phyloP scores from a whole-genome alignment of 2,797 vertebrate species.

The Gallinago solitaria region DNA sequence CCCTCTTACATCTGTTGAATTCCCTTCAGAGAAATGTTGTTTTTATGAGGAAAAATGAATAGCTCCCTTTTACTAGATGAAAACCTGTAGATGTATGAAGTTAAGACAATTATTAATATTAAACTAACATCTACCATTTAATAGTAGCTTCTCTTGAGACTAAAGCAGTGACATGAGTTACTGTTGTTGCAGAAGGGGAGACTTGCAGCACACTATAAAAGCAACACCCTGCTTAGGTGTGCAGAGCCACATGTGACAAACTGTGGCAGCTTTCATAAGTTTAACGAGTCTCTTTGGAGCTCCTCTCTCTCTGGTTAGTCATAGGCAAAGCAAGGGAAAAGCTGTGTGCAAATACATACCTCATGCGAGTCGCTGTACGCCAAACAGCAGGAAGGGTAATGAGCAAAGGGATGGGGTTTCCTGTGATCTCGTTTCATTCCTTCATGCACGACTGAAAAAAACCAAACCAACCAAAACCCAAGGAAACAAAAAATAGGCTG shows the following conservation, averaged over 20 bases:
- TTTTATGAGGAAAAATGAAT: constrained; percentile 71
- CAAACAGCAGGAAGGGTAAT: constrained; percentile 33
- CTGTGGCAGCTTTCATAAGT: constrained; percentile 55
- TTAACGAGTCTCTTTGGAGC: constrained; percentile 62
- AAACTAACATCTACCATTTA: constrained; percentile 63
- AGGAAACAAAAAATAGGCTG: neutral
- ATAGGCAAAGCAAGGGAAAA: constrained; percentile 31
- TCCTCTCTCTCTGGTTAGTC: constrained; percentile 28
- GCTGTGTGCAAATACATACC: neutral
- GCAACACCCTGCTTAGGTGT: constrained; percentile 14
- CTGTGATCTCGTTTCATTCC: neutral
- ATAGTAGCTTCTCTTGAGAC: constrained; percentile 41
- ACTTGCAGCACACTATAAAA: constrained; percentile 9
- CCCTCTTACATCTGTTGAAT: constrained; percentile 66
- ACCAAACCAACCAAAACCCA: neutral
- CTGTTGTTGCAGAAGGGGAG: constrained; percentile 44
- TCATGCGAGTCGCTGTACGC: neutral
- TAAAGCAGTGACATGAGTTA: constrained; percentile 23
- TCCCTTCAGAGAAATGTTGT: constrained; percentile 70
- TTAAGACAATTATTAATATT: constrained; percentile 70
- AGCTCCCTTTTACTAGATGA: constrained; percentile 55
- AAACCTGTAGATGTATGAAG: constrained; percentile 53
- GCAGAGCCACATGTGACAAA: constrained; percentile 52
- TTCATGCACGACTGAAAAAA: neutral
- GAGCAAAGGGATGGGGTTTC: constrained; percentile 11